Evolutionary conservation across 2,888 invertebrate genomes (phyloP).

Genomic region (Apamea anceps): DNA sequence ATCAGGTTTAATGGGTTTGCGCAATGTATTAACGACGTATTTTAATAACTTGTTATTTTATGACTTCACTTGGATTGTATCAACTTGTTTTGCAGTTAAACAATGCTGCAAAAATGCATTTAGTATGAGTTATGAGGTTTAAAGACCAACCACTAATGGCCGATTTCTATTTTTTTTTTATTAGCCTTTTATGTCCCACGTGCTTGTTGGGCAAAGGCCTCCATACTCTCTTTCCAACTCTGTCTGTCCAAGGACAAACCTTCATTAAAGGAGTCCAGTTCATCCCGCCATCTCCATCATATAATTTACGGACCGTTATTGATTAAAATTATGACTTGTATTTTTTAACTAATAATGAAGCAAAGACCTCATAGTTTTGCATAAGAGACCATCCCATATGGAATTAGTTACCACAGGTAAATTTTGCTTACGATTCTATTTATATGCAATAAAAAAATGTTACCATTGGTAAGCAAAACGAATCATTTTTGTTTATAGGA

Average conservation of each 20-base stretch:
- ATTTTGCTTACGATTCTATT: background rate
- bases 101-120: slow-evolving; percentile 1
- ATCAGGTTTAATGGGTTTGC: slow-evolving; percentile 51
- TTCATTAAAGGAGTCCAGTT: no score
- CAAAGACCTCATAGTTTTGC: no score
- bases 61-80: slow-evolving; percentile 14
- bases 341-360: background rate
- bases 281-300: no score
- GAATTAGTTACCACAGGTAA: no score
- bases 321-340: no score
- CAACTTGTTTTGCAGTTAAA: slow-evolving; percentile 3
- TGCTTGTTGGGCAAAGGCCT: no score
- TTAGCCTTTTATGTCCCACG: no score
- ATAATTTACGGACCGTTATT: no score
- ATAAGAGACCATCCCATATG: no score
- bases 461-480: no score
- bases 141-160: background rate
- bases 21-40: slow-evolving; percentile 40
- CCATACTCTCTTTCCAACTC: no score
- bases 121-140: background rate
- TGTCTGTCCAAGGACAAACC: no score
- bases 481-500: background rate
- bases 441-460: background rate
- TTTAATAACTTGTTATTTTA: slow-evolving; percentile 49
- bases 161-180: background rate